These are phyloP conservation scores for Pagrus major DNA, from an alignment of 2,113 vertebrate genomes.

Conservation along the genomic window DNA sequence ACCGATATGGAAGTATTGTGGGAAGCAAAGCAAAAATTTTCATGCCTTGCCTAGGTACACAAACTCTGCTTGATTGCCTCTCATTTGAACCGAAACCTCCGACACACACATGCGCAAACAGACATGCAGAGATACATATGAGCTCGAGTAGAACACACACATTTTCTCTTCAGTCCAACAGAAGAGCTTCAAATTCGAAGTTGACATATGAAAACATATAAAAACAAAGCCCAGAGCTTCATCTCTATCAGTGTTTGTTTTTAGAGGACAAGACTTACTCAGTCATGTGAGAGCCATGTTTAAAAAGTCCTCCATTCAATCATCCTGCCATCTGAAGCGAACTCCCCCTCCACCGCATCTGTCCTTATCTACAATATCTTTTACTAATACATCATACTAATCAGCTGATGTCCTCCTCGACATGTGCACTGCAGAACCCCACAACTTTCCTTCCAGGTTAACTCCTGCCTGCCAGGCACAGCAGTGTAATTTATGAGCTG, in stretches of 20 bases:
- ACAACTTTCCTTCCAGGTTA: neutral
- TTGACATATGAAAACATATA: slow-evolving; percentile 14
- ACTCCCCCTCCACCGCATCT: neutral
- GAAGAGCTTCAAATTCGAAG: slow-evolving; percentile 15
- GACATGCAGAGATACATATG: slow-evolving; percentile 49
- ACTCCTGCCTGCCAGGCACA: slow-evolving; percentile 12
- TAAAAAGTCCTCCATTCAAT: slow-evolving; percentile 16
- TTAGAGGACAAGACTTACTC: slow-evolving; percentile 26
- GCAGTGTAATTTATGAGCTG: slow-evolving; percentile 64
- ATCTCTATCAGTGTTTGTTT: slow-evolving; percentile 62
- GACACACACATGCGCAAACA: slow-evolving; percentile 59
- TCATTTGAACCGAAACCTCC: slow-evolving; percentile 66
- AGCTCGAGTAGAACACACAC: slow-evolving; percentile 28
- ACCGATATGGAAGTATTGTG: slow-evolving; percentile 54
- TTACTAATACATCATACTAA: slow-evolving; percentile 7
- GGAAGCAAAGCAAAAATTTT: slow-evolving; percentile 61
- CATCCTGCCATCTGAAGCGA: neutral
- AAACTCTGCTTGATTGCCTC: slow-evolving; percentile 77
- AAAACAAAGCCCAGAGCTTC: slow-evolving; percentile 25
- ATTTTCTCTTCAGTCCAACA: slow-evolving; percentile 21
- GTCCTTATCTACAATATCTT: slow-evolving; percentile 12
- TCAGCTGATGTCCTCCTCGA: slow-evolving; percentile 20
- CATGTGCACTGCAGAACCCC: neutral
- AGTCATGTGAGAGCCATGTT: neutral
- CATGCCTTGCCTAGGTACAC: slow-evolving; percentile 76